These are phyloP conservation scores for Drosophila funebris DNA, from an alignment of 1,140 invertebrate species.

Conservation along the genomic window DNA sequence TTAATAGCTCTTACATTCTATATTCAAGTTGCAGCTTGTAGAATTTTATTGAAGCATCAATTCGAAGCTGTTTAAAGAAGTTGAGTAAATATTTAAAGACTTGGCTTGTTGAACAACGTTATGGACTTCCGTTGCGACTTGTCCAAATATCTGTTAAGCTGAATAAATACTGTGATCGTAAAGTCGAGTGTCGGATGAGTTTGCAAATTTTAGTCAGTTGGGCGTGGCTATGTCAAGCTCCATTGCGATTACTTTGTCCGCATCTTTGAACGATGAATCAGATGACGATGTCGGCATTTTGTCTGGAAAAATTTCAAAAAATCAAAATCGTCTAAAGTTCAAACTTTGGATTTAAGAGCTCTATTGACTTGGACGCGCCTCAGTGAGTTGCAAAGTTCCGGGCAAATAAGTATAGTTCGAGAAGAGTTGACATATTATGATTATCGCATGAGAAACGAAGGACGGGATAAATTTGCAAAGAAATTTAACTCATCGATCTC, in stretches of 20 bases:
- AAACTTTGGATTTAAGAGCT: conserved; percentile 14
- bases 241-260: conserved; percentile 37
- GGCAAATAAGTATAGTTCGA: background rate
- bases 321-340: conserved; percentile 9
- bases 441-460: background rate
- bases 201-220: conserved; percentile 7
- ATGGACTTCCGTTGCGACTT: conserved; percentile 28
- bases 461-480: conserved; percentile 18
- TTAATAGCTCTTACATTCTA: too few species aligned
- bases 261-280: conserved; percentile 6
- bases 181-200: conserved; percentile 25
- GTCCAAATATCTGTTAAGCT: conserved; percentile 28
- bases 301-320: conserved; percentile 16
- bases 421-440: background rate
- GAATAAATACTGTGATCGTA: conserved; percentile 25
- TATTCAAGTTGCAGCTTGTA: too few species aligned
- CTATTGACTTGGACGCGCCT: conserved; percentile 26
- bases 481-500: background rate
- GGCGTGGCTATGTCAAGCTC: conserved; percentile 18
- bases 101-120: conserved; percentile 26
- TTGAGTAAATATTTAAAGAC: conserved; percentile 27
- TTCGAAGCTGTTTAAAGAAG: conserved; percentile 27
- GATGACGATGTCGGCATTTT: background rate
- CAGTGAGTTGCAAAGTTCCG: conserved; percentile 48
- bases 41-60: background rate